A percentile compares a stretch with the other conserved stretches of the same genome.
Evolutionary conservation across 2,797 vertebrate genomes (phyloP).

Genomic region (Dromococcyx pavoninus): DNA sequence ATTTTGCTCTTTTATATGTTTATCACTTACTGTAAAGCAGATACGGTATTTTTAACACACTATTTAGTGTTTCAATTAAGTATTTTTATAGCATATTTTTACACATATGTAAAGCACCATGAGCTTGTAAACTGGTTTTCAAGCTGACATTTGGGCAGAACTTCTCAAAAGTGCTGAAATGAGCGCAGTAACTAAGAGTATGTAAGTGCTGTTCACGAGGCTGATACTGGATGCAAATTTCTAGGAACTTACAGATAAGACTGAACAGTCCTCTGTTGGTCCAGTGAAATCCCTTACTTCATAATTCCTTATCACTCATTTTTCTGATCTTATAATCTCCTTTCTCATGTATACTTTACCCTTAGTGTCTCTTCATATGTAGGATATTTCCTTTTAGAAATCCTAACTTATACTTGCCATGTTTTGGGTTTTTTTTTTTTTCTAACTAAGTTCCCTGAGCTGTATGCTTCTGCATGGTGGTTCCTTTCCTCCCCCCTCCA

Average conservation of each 20-base stretch:
- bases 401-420: background rate
- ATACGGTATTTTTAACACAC: background rate
- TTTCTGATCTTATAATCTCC: background rate
- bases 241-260: background rate
- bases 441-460: background rate
- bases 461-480: background rate
- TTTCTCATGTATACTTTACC: background rate
- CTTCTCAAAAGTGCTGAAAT: background rate
- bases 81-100: background rate
- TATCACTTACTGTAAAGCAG: background rate
- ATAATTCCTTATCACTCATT: background rate
- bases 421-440: background rate
- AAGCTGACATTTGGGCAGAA: background rate
- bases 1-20: background rate
- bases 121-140: background rate
- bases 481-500: background rate
- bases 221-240: background rate
- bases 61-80: background rate
- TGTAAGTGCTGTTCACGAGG: background rate
- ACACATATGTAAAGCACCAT: background rate
- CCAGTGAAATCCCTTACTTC: background rate
- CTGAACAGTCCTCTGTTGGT: background rate
- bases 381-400: background rate
- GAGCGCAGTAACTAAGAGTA: background rate
- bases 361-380: background rate